phyloP scores from a whole-genome alignment of 2,888 invertebrate species.

The Melitaea athalia region DNA sequence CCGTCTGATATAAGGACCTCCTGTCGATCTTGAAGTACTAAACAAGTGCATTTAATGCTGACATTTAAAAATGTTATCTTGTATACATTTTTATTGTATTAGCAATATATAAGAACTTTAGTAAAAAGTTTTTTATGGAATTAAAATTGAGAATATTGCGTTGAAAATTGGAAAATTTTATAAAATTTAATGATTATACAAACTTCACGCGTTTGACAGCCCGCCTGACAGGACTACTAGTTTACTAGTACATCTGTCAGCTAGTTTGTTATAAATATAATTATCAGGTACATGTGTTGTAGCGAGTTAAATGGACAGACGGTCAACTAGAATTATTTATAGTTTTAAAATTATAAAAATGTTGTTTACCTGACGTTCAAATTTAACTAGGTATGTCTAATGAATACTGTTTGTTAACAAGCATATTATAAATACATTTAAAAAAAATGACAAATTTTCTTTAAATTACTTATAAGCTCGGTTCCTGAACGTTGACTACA shows the following conservation, averaged over 20 bases:
- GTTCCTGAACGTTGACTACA: no score
- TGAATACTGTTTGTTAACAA: not conserved
- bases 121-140: no score
- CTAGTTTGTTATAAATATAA: constrained; percentile 31
- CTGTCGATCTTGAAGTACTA: constrained; percentile 52
- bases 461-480: not conserved
- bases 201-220: no score
- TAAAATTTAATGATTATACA: no score
- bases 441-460: not conserved
- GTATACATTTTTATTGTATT: constrained; percentile 32
- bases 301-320: not conserved
- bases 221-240: no score
- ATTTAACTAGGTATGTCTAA: not conserved
- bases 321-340: not conserved
- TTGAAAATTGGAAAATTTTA: no score
- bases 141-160: no score
- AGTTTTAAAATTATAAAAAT: not conserved
- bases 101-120: constrained; percentile 46
- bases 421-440: not conserved
- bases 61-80: constrained; percentile 48
- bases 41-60: constrained; percentile 37
- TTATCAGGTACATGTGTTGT: constrained; percentile 25
- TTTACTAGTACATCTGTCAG: no score
- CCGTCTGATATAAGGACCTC: constrained; percentile 61
- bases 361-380: not conserved